Evolutionary conservation across 2,888 invertebrate species (phyloP), one percentile per base, ranked within the genome.

Genomic region (Pyrgus malvae): DNA sequence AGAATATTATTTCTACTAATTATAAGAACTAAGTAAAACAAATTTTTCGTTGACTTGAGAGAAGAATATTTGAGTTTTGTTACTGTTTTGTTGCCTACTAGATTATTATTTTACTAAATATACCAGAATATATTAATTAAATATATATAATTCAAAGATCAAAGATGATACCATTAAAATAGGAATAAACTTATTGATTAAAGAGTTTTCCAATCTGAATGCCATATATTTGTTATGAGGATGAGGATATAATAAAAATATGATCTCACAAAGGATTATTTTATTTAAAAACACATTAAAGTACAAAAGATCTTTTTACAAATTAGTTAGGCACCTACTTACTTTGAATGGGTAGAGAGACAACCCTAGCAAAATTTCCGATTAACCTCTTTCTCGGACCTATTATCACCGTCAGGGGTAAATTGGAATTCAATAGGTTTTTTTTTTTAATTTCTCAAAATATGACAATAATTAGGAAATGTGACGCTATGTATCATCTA

Each of bases 341-440:
- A 9, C 27, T 27, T 27, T 33, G 33, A 12, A 33, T 27, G 14
- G 14, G 4, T 33, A 11, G 33, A 33, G 40, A 8, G 42, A 35
- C 48, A 48, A 19, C 55, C 55, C 42, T 48, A 42, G 41, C 9
- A 11, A 48, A 48, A 55, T 21, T 55, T 55, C 42, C 48, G 23
- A 48, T 48, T 55, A 55, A 55, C 55, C 55, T 25, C 48, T 48
- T 42, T 35, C 41, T 41, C 23, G 35, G 9, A 48, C 48, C 41
- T 55, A 55, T 53, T 53, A 53, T 51, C 44, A 19, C 29, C n/a
- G n/a, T 29, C 29, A 29, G 54, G 46, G 54, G 55, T 48, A 42
- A 55, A 48, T 33, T 48, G 48, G 55, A 42, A 55, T 48, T 14
- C 55, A 42, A 41, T 27, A 33, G 42, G 23, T 11, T 42, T 55